Conservation (phyloP, 1,140 invertebrate species). For the Sarcophaga peregrina region DNA sequence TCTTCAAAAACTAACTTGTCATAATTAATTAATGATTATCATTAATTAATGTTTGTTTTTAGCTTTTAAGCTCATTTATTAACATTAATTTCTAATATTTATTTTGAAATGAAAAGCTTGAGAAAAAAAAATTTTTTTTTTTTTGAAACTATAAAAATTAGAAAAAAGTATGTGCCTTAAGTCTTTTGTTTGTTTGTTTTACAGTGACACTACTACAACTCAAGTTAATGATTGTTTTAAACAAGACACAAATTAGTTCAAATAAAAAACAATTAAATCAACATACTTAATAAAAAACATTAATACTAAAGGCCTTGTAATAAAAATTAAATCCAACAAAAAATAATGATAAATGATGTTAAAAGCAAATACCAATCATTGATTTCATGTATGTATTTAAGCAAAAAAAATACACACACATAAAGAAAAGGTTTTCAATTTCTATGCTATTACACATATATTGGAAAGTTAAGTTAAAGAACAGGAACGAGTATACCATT, state of each 20-base stretch:
- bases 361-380: neutral
- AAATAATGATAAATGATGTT: constrained; percentile 19
- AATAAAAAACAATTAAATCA: neutral
- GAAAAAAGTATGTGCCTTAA: neutral
- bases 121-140: too few species aligned
- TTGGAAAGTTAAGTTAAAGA: neutral
- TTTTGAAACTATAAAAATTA: neutral
- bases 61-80: neutral
- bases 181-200: neutral
- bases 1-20: too few species aligned
- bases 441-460: neutral
- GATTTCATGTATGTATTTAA: neutral
- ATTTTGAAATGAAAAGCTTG: neutral
- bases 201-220: neutral
- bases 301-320: neutral
- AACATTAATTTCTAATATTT: neutral
- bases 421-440: neutral
- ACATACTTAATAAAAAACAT: neutral
- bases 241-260: neutral
- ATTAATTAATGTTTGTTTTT: neutral
- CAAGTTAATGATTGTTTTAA: neutral
- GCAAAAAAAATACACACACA: too few species aligned
- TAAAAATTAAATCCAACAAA: neutral
- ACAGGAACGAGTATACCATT: neutral
- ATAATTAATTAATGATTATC: too few species aligned